Base-by-base conservation (phyloP, 37 sponge, comb jelly and placozoan species). In the Aphrocallistes beatrix region DNA sequence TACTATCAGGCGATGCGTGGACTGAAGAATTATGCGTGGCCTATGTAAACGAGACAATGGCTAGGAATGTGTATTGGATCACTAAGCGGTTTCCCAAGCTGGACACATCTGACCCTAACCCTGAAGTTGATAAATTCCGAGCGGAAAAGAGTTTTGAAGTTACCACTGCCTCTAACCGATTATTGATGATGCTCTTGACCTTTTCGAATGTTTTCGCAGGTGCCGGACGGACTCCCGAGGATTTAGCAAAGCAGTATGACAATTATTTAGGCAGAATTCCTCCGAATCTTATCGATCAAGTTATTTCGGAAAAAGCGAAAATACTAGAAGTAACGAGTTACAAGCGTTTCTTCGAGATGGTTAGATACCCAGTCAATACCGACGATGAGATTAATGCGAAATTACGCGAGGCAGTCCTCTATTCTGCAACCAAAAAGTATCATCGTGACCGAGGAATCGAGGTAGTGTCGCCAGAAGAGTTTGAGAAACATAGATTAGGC, bases 391-490 rank as follows among this genome's bases (percentile, higher is more conserved):
- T 90, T 39, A 39, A 87, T 0, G 83, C 28, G 1, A 60, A 21
- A n/a, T 82, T 90, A 36, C 81, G 87, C 23, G 49, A 38, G 34
- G 82, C 90, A 17, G 85, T 90, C 6, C 36, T 0, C 10, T 1
- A 36, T 23, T 90, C 90, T 13, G 37, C 39, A 1, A 51, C 47
- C 45, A 90, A 87, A 36, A 87, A 82, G 37, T 90, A 90, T 82
- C 87, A 87, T 90, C 85, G 90, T 36, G 90, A 87, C 45, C 87
- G 87, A 37, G 90, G 87, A 17, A 90, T 90, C 13, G 85, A 51
- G 38, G 87, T 90, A 0, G 87, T 90, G 21, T 90, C 90, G 0
- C 90, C 90, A 36, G 90, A 90, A 87, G 90, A 90, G 69, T 90
- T 90, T 86, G 90, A 90, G 85, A 90, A 90, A 40, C 84, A 87